Base-by-base conservation (phyloP, 1,140 invertebrate genomes). In the Ceratosolen solmsi region DNA sequence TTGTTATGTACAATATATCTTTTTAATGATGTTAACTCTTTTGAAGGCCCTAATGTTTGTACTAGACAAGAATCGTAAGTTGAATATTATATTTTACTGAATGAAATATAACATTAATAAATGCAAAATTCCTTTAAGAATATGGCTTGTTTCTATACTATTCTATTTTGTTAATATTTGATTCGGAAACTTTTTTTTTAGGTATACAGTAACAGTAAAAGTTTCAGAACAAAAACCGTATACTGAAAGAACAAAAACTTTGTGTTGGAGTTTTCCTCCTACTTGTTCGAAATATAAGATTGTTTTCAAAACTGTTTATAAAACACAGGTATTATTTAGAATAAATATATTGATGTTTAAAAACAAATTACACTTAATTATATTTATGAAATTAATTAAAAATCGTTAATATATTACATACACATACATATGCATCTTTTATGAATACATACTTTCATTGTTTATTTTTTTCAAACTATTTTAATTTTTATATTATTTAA, bases 231-330 rank as follows among this genome's bases (percentile, higher is more conserved):
- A 95, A 86, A 94, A 96, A 88, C 95, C 96, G 0, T 96, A 96
- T 85, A 95, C 97, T 90, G 94, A 95, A 56, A 93, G 96, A 68
- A 95, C 95, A 79, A 95, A 95, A 84, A 94, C 93, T 0, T 97
- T 95, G 94, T 98, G 97, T 91, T 92, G 97, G 11, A 96, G 94
- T 86, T 92, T 97, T 51, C 97, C 96, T 46, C 96, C 96, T 20
- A 92, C 95, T 87, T 98, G 97, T 90, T 96, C 96, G 54, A 96
- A 95, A 87, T 98, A 97, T 89, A 95, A 94, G 87, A 94, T 97
- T 41, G 94, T 94, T 81, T 95, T 95, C 84, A 94, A 94, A 84
- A 93, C 94, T 22, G 93, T 96, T 2, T 95, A 94, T 86, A 95
- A 94, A 88, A 95, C 93, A 5, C 90, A 94, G 92, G 94, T 94